Percentiles rank a stretch among this genome's conserved stretches.
Conservation (phyloP, 2,113 vertebrate genomes). For the Pelecanoides urinatrix region DNA sequence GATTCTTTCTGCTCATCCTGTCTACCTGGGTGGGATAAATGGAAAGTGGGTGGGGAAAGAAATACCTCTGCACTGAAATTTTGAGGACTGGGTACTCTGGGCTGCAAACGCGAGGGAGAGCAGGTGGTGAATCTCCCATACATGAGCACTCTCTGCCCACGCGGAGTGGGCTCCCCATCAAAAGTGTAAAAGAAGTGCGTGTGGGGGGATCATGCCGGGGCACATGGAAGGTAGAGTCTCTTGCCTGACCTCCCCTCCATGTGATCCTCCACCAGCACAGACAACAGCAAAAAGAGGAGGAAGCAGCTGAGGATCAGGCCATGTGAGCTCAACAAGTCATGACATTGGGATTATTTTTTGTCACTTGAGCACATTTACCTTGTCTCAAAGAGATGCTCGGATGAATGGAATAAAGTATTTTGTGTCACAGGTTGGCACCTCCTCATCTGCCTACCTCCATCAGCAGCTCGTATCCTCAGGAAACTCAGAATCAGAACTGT, state of each 20-base stretch:
- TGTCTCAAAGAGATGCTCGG: background rate
- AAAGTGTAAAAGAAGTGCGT: background rate
- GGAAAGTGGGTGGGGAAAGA: slow-evolving; percentile 39
- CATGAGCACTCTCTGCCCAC: background rate
- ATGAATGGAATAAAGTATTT: background rate
- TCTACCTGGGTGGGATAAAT: slow-evolving; percentile 65
- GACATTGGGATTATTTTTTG: background rate
- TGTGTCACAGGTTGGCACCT: background rate
- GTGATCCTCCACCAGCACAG: background rate
- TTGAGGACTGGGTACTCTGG: background rate
- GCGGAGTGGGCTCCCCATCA: accelerated
- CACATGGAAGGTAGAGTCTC: background rate
- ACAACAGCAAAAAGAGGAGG: background rate
- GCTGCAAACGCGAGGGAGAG: background rate
- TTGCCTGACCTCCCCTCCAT: background rate
- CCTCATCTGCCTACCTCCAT: background rate
- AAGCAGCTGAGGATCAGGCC: background rate
- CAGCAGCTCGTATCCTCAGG: background rate
- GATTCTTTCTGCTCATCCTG: slow-evolving; percentile 53
- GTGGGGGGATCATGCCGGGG: background rate
- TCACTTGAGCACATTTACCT: background rate
- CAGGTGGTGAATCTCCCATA: background rate
- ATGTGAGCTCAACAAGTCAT: background rate
- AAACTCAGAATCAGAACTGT: background rate
- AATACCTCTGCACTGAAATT: background rate